A percentile compares a stretch with the other conserved stretches of the same genome.
These are phyloP conservation scores for Meteorus colon DNA, from an alignment of 2,888 invertebrate species.

Conservation along the genomic window DNA sequence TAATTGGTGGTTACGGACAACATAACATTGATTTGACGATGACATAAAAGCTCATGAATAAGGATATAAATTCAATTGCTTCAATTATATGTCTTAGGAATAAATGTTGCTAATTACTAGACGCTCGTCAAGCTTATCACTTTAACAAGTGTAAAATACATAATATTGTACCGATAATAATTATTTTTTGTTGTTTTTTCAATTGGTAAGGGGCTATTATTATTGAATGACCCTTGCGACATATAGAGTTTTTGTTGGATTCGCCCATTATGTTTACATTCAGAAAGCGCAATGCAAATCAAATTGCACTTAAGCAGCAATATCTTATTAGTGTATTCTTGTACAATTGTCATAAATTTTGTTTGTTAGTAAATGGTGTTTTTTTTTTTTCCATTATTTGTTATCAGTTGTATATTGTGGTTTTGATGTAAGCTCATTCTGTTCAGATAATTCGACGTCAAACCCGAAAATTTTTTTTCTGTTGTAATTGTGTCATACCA, in stretches of 20 bases:
- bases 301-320: constrained; percentile 16
- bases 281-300: constrained; percentile 35
- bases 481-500: constrained; percentile 18
- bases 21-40: constrained; percentile 11
- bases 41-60: constrained; percentile 28
- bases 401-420: constrained; percentile 30
- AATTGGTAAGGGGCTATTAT: constrained; percentile 15
- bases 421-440: constrained; percentile 65
- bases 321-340: no score
- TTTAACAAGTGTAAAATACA: constrained; percentile 41
- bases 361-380: no score
- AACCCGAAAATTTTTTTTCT: constrained; percentile 40
- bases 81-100: constrained; percentile 42
- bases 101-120: constrained; percentile 37
- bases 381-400: not conserved
- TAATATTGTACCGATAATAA: constrained; percentile 40
- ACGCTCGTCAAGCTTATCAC: constrained; percentile 31
- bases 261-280: not conserved
- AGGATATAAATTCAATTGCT: constrained; percentile 39
- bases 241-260: constrained; percentile 10
- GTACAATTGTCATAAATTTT: no score
- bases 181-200: constrained; percentile 27
- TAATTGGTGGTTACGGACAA: not conserved
- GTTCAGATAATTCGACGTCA: constrained; percentile 57
- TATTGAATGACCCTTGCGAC: constrained; percentile 12